Evolutionary conservation across 2,888 invertebrate genomes (phyloP), one percentile per base, ranked within the genome.

Genomic region (Trimorus sp.): DNA sequence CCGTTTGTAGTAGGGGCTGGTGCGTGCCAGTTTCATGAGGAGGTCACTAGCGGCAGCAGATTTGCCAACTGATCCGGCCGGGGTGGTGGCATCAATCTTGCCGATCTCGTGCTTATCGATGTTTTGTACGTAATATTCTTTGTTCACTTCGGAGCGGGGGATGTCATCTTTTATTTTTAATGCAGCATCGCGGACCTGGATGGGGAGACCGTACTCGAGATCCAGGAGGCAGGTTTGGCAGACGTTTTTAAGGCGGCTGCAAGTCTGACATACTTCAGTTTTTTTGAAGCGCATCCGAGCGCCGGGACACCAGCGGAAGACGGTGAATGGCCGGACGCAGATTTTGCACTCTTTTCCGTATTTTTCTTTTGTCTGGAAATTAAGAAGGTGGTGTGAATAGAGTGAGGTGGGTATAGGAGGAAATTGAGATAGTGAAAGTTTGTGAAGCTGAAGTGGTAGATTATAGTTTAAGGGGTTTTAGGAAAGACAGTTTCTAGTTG

Each of bases 331-430:
- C 54, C 98, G 94, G 59, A 95, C 94, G 92, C 98, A 98, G 86
- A 98, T 98, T 92, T 98, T 98, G 90, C 98, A 98, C 90, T 98
- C 98, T 89, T 97, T 97, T 0, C 98, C 98, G 93, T 97, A 98
- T 86, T 95, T 96, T 90, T 98, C 98, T 92, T 98, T 98, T 9
- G 97, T 98, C 98, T 98, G 92, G 66, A 94, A 91, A 76, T n/a
- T n/a, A n/a, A n/a, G n/a, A n/a, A n/a, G n/a, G n/a, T n/a, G n/a
- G n/a, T n/a, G n/a, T n/a, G n/a, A n/a, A n/a, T n/a, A n/a, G n/a
- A n/a, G n/a, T n/a, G 26, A 26, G 26, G 26, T 3, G 26, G 4
- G 26, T 26, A 26, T 26, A 26, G 26, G 26, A n/a, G n/a, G n/a
- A n/a, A n/a, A n/a, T n/a, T n/a, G n/a, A n/a, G n/a, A n/a, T n/a